Evolutionary conservation across 2,113 vertebrate genomes (phyloP), one percentile per base, ranked within the genome.

Genomic region (Serilophus lunatus): DNA sequence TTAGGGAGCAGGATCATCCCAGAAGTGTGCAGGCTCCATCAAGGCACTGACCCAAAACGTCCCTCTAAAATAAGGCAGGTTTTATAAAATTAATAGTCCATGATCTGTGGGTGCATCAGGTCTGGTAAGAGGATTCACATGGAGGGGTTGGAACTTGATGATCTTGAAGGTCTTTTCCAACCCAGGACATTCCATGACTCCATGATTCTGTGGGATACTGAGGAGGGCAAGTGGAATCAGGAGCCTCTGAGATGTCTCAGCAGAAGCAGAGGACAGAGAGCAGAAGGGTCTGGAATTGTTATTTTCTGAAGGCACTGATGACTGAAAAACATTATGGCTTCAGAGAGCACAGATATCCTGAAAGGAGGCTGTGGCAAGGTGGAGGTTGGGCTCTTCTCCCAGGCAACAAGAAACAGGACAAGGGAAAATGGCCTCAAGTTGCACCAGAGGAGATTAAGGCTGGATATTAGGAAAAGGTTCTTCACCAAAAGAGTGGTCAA

Each of bases 361-460:
- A 1, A 1, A 6, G 50, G 69, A 23, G 66, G 14, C 1, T 2
- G 4, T 5, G 40, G 17, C 0, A 3, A 9, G 35, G 54, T 0
- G 3, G 31, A 23, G 12, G 4, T 26, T 3, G 2, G 42, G 69
- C 42, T 49, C 40, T 10, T 3, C 50, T 12, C 50, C 50, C 50
- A 40, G 18, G 38, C 47, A 6, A 25, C 12, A 6, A 13, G 54
- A 0, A 1, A 4, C 47, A 53, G 56, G 40, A 22, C 22, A 3
- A 7, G 69, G 15, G 12, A 7, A 12, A 38, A 18, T 9, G 4
- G 82, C 82, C 82, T 24, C 29, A 7, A 5, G 47, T 0, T 23
- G 69, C 40, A 10, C n/a, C n/a, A n/a, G 60, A 42, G 29, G 3
- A 65, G 50, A 18, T 1, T 10, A 50, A 29, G 60, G 50, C 1